Conservation (phyloP, 2,113 vertebrate genomes). For the Rattus norvegicus region GRCr8 NC_086039.1:109455001-109455500, state of each 20-base stretch:
- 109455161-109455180: not conserved
- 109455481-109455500: slow-evolving; percentile 33
- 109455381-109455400: not conserved
- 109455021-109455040: slow-evolving; percentile 54
- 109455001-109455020: slow-evolving; percentile 22
- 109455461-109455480: not conserved
- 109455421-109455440: slow-evolving; percentile 14
- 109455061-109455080: slow-evolving; percentile 57
- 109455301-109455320: not conserved
- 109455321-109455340: not conserved
- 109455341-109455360: not conserved
- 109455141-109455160: not conserved
- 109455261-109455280: slow-evolving; percentile 30
- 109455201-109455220: not conserved
- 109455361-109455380: not conserved
- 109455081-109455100: not conserved
- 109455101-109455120: not conserved
- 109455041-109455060: slow-evolving; percentile 49
- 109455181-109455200: not conserved
- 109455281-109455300: not conserved
- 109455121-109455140: not conserved
- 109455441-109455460: slow-evolving; percentile 54
- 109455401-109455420: not conserved
- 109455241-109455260: slow-evolving; percentile 7
- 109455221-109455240: not conserved